Evolutionary conservation across 1,140 invertebrate genomes (phyloP).

Genomic region (Acyrthosiphon pisum): DNA sequence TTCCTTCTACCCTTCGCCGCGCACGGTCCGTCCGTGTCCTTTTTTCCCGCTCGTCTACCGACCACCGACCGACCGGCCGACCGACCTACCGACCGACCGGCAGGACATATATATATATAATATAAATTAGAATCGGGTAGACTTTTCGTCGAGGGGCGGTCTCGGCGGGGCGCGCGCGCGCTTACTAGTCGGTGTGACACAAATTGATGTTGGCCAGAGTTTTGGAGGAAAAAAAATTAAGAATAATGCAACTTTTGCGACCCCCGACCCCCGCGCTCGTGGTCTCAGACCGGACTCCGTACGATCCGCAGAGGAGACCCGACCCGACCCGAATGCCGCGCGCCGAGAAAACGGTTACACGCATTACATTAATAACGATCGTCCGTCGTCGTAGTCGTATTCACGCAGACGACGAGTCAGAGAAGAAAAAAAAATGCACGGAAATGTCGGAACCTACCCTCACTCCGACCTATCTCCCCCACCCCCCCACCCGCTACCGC

Average conservation of each 20-base stretch:
- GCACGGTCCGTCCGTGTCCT: neutral
- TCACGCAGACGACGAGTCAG: neutral
- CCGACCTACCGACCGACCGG: neutral
- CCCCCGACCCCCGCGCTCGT: neutral
- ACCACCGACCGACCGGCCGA: neutral
- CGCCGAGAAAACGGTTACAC: conserved; percentile 11
- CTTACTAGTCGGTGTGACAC: conserved; percentile 25
- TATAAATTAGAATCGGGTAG: conserved; percentile 42
- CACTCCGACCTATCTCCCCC: too few species aligned
- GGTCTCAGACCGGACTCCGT: neutral
- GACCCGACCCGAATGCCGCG: neutral
- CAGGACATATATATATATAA: neutral
- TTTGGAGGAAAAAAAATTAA: conserved; percentile 1
- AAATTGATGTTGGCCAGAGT: conserved; percentile 54
- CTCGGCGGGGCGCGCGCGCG: neutral
- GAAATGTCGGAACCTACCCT: neutral
- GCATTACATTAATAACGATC: conserved; percentile 43
- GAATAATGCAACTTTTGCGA: conserved; percentile 28
- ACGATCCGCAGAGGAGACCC: neutral
- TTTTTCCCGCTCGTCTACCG: neutral
- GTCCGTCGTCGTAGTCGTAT: neutral
- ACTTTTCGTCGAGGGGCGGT: conserved; percentile 50
- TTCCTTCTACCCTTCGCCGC: neutral
- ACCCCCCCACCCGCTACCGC: too few species aligned
- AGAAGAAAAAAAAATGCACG: neutral